Base-by-base conservation (phyloP, 2,113 vertebrate species). In the Antechinus flavipes region DNA sequence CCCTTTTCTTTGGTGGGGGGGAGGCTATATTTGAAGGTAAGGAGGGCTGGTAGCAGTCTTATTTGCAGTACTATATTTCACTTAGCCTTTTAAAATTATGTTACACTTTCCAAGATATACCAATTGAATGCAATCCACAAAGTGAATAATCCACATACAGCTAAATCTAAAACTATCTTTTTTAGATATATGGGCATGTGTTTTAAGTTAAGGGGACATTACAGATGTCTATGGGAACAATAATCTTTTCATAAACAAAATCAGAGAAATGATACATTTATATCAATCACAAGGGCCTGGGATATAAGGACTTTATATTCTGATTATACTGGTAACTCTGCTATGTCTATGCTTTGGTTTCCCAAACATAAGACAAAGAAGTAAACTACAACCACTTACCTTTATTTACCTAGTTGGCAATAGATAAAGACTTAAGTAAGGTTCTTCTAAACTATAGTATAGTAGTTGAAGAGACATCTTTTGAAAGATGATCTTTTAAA, bases 211-310 rank as follows among this genome's bases (percentile, higher is more conserved):
- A 84, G 68, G 68, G 95, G 84, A 30, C 23, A 96, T 95, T 93
- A 50, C 90, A 96, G 93, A 97, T 68, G 94, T 6, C 2, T 89
- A 53, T 30, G 25, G 54, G 68, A 93, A 95, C 94, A 54, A 11
- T 93, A 96, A 90, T n/a, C 94, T 35, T 95, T 93, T 92, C 94
- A 94, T 95, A 91, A 93, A 93, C 35, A 95, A 95, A 91, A 46
- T 89, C 58, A 90, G 95, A 96, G 56, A 54, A 93, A 93, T 68
- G 92, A 89, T 93, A 5, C 16, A 23, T 84, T 84, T 84, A 6
- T 42, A 42, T 84, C 35, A 84, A 90, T 25, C 84, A 92, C 90
- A 94, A 92, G 61, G 49, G 25, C 58, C 76, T 54, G 30, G 89
- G 91, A 76, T 76, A n/a, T 76, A n/a, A 93, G 50, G 46, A 5